Conservation (phyloP, 2,888 invertebrate species). For the Latrodectus elegans region DNA sequence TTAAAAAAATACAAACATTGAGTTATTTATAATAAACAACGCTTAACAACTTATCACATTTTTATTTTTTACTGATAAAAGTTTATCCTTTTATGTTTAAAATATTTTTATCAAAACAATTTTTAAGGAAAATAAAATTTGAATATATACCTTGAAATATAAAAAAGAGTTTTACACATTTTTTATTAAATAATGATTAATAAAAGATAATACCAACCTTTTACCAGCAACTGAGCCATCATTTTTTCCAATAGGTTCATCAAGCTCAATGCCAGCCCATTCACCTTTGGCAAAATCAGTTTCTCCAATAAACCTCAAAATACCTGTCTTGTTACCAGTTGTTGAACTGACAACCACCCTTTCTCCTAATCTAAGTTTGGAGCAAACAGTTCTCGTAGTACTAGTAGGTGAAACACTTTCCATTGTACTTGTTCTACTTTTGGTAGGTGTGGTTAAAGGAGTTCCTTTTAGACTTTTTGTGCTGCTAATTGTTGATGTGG, state of each 20-base stretch:
- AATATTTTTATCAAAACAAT: no score
- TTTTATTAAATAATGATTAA: no score
- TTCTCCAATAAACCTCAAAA: conserved; percentile 87
- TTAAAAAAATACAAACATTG: no score
- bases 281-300: conserved; percentile 94
- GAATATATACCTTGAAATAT: no score
- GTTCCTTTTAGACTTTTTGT: conserved; percentile 31
- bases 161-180: no score
- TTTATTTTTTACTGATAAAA: no score
- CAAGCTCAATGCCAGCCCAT: conserved; percentile 97
- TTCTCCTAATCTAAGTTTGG: conserved; percentile 85
- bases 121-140: no score
- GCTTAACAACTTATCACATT: no score
- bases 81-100: no score
- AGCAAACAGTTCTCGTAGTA: conserved; percentile 42
- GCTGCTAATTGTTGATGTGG: no score
- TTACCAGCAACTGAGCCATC: conserved; percentile 94
- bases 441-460: conserved; percentile 29
- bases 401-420: conserved; percentile 62
- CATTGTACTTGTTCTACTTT: conserved; percentile 50
- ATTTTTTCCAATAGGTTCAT: conserved; percentile 95
- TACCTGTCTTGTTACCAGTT: conserved; percentile 88
- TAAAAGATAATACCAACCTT: conserved; percentile 79
- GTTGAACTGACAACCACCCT: conserved; percentile 89
- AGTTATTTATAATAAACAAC: no score